A percentile compares a stretch with the other conserved stretches of the same genome.
Conservation (phyloP, 2,113 vertebrate genomes). For the Caretta caretta region DNA sequence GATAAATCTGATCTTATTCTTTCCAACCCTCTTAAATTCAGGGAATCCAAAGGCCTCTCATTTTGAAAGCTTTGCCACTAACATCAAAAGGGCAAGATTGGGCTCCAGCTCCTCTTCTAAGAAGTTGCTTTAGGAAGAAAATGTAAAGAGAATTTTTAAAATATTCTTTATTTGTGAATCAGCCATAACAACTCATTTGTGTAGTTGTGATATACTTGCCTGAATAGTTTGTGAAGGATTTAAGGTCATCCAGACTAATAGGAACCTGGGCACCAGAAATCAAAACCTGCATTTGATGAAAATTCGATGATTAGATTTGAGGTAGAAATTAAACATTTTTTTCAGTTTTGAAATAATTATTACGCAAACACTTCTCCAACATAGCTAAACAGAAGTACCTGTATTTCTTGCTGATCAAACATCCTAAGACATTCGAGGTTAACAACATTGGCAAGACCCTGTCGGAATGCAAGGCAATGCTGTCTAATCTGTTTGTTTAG, state of each 20-base stretch:
- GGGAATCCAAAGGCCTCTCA: background rate
- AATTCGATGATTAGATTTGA: background rate
- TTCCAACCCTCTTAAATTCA: background rate
- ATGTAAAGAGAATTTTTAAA: background rate
- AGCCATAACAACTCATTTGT: background rate
- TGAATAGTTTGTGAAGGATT: slow-evolving; percentile 98
- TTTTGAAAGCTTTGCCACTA: background rate
- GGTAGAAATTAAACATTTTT: background rate
- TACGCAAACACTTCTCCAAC: background rate
- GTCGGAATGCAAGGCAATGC: slow-evolving; percentile 96
- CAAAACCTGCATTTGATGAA: slow-evolving; percentile 83
- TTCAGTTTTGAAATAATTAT: background rate
- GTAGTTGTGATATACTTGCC: slow-evolving; percentile 76
- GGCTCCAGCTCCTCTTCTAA: background rate
- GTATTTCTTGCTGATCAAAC: slow-evolving; percentile 99
- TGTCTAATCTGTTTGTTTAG: slow-evolving; percentile 95
- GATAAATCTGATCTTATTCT: background rate
- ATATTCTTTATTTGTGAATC: background rate
- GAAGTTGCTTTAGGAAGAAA: background rate
- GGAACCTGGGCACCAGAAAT: slow-evolving; percentile 97
- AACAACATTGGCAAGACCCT: slow-evolving; percentile 96
- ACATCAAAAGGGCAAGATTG: background rate
- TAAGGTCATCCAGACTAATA: slow-evolving; percentile 95
- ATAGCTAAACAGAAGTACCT: slow-evolving; percentile 78
- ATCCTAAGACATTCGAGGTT: slow-evolving; percentile 98